Conservation (phyloP, 2,888 invertebrate genomes). For the Euspilapteryx auroguttella region DNA sequence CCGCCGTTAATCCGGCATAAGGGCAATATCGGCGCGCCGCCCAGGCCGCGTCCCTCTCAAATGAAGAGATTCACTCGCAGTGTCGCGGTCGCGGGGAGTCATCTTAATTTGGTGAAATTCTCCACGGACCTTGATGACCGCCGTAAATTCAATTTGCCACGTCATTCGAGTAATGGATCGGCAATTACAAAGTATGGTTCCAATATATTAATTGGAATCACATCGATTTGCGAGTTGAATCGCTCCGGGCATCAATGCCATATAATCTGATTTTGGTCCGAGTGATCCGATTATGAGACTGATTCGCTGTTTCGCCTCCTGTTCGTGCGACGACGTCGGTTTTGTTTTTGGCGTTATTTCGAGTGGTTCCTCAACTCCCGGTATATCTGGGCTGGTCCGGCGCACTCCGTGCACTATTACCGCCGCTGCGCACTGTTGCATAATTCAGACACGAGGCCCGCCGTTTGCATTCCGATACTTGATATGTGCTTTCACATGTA, state of each 20-base stretch:
- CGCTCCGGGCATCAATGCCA: too few relatives aligned
- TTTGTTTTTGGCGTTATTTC: conserved; percentile 19
- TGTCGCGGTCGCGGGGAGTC: conserved; percentile 10
- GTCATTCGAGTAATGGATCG: conserved; percentile 33
- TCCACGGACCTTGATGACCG: conserved; percentile 23
- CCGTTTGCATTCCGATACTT: conserved; percentile 60
- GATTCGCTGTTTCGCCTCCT: too few relatives aligned
- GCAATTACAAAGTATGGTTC: conserved; percentile 8
- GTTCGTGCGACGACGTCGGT: too few relatives aligned
- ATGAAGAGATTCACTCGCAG: conserved; percentile 33
- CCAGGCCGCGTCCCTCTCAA: conserved; percentile 29
- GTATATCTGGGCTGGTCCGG: conserved; percentile 9
- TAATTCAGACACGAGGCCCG: conserved; percentile 55
- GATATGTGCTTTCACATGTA: conserved; percentile 61
- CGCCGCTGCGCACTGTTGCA: conserved; percentile 38
- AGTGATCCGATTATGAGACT: too few relatives aligned
- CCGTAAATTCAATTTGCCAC: conserved; percentile 31
- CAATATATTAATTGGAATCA: too few relatives aligned
- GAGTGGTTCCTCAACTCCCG: too few relatives aligned
- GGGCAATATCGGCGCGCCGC: conserved; percentile 35
- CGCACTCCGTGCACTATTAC: conserved; percentile 43
- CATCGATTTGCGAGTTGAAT: too few relatives aligned
- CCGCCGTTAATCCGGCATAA: conserved; percentile 31
- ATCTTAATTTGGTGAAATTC: conserved; percentile 27
- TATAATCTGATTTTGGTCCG: too few relatives aligned